Evolutionary conservation across 1,140 invertebrate genomes (phyloP).

Genomic region (Nebria ingens): DNA sequence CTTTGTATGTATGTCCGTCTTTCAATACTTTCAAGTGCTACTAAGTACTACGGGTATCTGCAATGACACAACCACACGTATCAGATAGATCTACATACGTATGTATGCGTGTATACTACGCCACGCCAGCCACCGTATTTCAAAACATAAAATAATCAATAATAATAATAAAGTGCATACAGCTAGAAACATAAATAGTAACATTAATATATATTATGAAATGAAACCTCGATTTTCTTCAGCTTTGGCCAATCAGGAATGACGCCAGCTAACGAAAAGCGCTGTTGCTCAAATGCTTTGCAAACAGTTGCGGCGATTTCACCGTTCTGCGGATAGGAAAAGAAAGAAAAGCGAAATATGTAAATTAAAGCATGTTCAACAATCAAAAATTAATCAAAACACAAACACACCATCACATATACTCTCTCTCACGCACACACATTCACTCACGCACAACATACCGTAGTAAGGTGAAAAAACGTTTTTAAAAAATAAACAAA

Average conservation of each 20-base stretch:
- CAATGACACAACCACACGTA: no score
- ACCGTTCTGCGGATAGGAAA: not conserved
- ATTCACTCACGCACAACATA: not conserved
- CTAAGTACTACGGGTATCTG: no score
- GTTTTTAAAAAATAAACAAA: no score
- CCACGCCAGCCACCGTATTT: no score
- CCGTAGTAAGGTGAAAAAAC: no score
- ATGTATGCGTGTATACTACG: no score
- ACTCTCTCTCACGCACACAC: not conserved
- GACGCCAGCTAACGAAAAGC: constrained; percentile 18
- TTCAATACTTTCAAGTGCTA: no score
- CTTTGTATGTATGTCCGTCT: no score
- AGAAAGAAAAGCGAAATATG: not conserved
- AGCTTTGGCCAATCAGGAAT: constrained; percentile 24
- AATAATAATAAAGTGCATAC: not conserved
- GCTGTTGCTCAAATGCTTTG: constrained; percentile 1
- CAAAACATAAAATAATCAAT: no score
- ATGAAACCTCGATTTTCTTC: constrained; percentile 25
- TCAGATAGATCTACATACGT: no score
- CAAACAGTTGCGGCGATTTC: not conserved
- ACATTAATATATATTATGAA: no score
- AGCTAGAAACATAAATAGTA: not conserved
- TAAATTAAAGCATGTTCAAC: not conserved
- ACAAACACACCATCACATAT: not conserved
- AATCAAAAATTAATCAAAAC: not conserved